Percentiles rank a stretch among this genome's conserved stretches.
Evolutionary conservation across 2,888 invertebrate genomes (phyloP).

Genomic region (Dryococelus australis): DNA sequence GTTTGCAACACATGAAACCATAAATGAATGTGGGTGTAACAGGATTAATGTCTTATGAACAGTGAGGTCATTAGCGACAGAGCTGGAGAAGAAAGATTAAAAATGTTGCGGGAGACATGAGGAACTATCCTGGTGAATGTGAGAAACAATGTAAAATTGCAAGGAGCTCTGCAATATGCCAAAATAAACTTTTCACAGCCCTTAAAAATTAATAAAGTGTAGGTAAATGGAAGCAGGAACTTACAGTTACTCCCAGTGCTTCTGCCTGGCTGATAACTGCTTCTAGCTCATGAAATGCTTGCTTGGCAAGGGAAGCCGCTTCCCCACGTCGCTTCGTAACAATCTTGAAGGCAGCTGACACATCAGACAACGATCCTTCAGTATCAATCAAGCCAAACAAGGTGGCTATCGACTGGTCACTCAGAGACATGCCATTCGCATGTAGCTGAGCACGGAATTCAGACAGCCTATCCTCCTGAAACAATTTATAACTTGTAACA

Average conservation of each 20-base stretch:
- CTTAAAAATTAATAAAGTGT: no score
- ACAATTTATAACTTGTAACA: conserved; percentile 47
- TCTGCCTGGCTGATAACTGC: conserved; percentile 73
- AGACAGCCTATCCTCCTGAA: conserved; percentile 68
- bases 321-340: conserved; percentile 73
- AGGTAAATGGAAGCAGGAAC: not conserved
- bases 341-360: conserved; percentile 67
- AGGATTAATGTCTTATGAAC: no score
- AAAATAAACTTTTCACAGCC: no score
- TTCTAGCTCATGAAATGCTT: conserved; percentile 79
- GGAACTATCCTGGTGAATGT: no score
- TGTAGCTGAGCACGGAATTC: conserved; percentile 76
- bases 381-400: conserved; percentile 72
- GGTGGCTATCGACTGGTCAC: conserved; percentile 69
- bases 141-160: no score
- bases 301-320: conserved; percentile 70
- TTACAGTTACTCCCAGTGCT: conserved; percentile 74
- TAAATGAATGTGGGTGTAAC: no score
- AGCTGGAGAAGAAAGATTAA: no score
- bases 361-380: conserved; percentile 69
- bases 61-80: no score
- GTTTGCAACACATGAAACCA: no score
- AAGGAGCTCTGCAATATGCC: no score
- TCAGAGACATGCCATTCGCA: conserved; percentile 71
- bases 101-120: no score